phyloP scores from a whole-genome alignment of 2,113 vertebrate genomes.

The Ailurus styani region DNA sequence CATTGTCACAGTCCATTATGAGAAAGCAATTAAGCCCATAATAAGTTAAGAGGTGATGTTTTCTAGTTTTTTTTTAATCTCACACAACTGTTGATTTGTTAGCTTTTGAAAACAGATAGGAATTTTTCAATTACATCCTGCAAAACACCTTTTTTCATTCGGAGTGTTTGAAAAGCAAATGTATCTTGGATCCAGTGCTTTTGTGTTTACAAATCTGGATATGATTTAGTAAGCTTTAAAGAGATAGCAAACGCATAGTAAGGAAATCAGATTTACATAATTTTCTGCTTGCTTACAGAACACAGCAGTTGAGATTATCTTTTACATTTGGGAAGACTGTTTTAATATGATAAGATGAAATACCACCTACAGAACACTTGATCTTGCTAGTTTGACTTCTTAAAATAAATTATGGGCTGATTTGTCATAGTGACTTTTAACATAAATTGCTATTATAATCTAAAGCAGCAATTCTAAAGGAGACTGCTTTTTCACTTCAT shows the following conservation, averaged over 20 bases:
- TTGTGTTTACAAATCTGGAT: conserved; percentile 74
- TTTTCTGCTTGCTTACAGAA: conserved; percentile 78
- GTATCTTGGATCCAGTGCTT: conserved; percentile 61
- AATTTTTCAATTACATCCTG: conserved; percentile 73
- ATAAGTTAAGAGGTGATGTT: conserved; percentile 67
- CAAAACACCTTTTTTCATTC: conserved; percentile 66
- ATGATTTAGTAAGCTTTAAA: conserved; percentile 74
- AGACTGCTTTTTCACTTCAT: conserved; percentile 45
- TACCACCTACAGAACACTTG: conserved; percentile 66
- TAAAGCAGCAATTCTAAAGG: conserved; percentile 59
- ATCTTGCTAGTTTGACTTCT: conserved; percentile 72
- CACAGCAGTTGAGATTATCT: conserved; percentile 69
- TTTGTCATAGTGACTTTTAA: conserved; percentile 65
- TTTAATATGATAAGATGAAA: conserved; percentile 77
- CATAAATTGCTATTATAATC: conserved; percentile 68
- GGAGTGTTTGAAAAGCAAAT: conserved; percentile 69
- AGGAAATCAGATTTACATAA: conserved; percentile 78
- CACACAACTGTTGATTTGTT: conserved; percentile 61
- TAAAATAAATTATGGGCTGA: conserved; percentile 69
- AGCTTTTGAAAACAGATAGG: conserved; percentile 69
- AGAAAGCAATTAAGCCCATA: conserved; percentile 69
- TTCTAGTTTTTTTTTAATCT: conserved; percentile 51
- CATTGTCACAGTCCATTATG: conserved; percentile 58
- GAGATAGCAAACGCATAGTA: conserved; percentile 63
- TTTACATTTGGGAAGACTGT: conserved; percentile 69